Evolutionary conservation across 1,140 invertebrate genomes (phyloP).

Genomic region (Samia ricini): DNA sequence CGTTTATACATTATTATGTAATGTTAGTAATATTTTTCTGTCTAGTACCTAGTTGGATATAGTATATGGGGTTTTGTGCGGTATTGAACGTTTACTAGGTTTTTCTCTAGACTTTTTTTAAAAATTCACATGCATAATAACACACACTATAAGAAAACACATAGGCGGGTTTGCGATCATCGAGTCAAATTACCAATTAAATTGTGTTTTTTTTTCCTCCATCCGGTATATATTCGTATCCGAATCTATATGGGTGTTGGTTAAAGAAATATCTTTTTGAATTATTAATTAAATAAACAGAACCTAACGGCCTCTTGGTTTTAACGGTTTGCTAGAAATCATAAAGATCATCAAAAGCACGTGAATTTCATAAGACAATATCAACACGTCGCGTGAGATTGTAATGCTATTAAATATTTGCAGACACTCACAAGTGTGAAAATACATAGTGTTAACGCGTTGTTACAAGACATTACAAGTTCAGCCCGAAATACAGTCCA

Average conservation of each 20-base stretch:
- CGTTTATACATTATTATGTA: not conserved
- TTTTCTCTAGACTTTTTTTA: slow-evolving; percentile 8
- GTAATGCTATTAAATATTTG: slow-evolving; percentile 63
- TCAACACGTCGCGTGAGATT: slow-evolving; percentile 50
- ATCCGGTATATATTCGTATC: slow-evolving; percentile 6
- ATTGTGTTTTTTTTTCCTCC: slow-evolving; percentile 14
- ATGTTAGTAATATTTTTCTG: not conserved
- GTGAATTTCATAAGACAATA: slow-evolving; percentile 55
- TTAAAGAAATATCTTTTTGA: too few species aligned
- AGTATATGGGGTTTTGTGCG: not conserved
- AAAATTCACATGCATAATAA: slow-evolving; percentile 58
- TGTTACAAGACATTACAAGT: slow-evolving; percentile 43
- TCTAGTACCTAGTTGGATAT: not conserved
- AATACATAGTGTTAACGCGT: slow-evolving; percentile 40
- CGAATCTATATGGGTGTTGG: not conserved
- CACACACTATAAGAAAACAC: slow-evolving; percentile 47
- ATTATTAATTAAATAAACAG: slow-evolving; percentile 35
- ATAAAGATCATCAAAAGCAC: slow-evolving; percentile 54
- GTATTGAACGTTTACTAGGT: not conserved
- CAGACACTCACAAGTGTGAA: slow-evolving; percentile 66
- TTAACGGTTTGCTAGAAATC: slow-evolving; percentile 59
- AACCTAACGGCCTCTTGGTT: slow-evolving; percentile 47
- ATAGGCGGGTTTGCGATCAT: slow-evolving; percentile 72
- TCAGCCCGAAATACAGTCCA: slow-evolving; percentile 70
- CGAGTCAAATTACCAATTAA: slow-evolving; percentile 44